Conservation (phyloP, 1,140 invertebrate species). For the Monochamus saltuarius region DNA sequence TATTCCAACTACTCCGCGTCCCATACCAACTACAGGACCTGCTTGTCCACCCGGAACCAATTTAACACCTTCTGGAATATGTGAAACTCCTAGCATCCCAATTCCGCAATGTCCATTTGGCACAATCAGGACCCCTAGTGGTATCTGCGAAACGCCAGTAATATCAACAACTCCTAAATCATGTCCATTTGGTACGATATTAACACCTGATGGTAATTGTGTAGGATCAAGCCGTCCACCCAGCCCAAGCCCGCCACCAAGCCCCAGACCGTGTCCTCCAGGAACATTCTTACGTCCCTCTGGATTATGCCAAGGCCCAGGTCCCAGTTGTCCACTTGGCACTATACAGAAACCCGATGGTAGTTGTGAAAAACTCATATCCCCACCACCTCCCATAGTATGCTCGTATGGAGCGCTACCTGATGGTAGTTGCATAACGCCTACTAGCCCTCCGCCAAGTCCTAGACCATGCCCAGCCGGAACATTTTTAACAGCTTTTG, state of each 20-base stretch:
- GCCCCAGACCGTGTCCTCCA: neutral
- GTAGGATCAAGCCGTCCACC: neutral
- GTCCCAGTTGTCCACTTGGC: constrained; percentile 4
- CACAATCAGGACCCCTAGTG: constrained; percentile 5
- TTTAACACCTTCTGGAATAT: constrained; percentile 15
- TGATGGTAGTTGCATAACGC: constrained; percentile 4
- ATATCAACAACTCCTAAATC: constrained; percentile 2
- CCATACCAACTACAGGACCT: constrained; percentile 15
- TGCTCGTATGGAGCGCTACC: constrained; percentile 13
- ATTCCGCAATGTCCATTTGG: constrained; percentile 16
- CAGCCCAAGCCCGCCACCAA: neutral
- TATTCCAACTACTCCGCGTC: constrained; percentile 12
- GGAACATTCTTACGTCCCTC: neutral
- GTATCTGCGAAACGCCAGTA: neutral
- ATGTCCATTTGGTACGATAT: constrained; percentile 9
- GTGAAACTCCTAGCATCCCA: constrained; percentile 1
- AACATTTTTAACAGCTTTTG: neutral
- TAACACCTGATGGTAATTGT: constrained; percentile 16
- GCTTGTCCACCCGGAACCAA: constrained; percentile 24
- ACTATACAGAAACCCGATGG: constrained; percentile 10
- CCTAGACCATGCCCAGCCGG: neutral
- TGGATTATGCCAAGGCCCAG: neutral
- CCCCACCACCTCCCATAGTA: constrained; percentile 4
- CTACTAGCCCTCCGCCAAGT: neutral
- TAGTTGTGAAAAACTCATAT: constrained; percentile 7